phyloP scores from a whole-genome alignment of 2,888 invertebrate species.

The Drosophila rubida region DNA sequence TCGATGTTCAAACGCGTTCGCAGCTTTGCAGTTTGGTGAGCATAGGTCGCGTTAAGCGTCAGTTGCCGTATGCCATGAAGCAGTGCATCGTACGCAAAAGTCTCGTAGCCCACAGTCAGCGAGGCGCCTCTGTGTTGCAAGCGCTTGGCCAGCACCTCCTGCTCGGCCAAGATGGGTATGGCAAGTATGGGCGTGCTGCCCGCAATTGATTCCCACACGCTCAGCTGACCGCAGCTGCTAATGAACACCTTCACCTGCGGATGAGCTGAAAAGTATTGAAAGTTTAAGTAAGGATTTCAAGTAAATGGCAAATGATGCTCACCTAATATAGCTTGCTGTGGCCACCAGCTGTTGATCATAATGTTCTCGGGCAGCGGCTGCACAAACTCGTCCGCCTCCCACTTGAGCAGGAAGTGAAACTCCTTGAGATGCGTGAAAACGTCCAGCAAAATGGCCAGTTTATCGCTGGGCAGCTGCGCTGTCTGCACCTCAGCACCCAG shows the following conservation, averaged over 20 bases:
- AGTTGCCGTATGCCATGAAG: slow-evolving; percentile 83
- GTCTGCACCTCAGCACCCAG: slow-evolving; percentile 84
- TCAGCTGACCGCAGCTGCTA: slow-evolving; percentile 87
- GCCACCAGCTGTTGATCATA: slow-evolving; percentile 83
- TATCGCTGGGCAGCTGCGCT: slow-evolving; percentile 82
- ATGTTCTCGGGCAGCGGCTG: slow-evolving; percentile 83
- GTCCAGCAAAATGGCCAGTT: slow-evolving; percentile 77
- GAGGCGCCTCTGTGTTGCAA: slow-evolving; percentile 84
- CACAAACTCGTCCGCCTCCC: slow-evolving; percentile 84
- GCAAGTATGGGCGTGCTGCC: slow-evolving; percentile 86
- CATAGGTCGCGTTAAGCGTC: slow-evolving; percentile 80
- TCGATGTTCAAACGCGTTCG: slow-evolving; percentile 62
- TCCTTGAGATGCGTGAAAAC: slow-evolving; percentile 78
- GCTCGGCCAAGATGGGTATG: slow-evolving; percentile 86
- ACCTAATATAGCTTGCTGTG: slow-evolving; percentile 84
- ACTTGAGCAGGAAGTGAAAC: slow-evolving; percentile 86
- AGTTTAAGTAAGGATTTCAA: background rate
- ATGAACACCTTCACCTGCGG: slow-evolving; percentile 86
- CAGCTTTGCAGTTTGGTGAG: slow-evolving; percentile 53
- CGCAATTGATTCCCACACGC: slow-evolving; percentile 86
- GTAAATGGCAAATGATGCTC: background rate
- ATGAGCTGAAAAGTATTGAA: slow-evolving; percentile 84
- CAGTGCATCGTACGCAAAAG: slow-evolving; percentile 84
- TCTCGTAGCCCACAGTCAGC: slow-evolving; percentile 81
- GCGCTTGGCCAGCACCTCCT: slow-evolving; percentile 85